Evolutionary conservation across 2,888 invertebrate genomes (phyloP), one percentile per base, ranked within the genome.

Genomic region (Carabus problematicus): DNA sequence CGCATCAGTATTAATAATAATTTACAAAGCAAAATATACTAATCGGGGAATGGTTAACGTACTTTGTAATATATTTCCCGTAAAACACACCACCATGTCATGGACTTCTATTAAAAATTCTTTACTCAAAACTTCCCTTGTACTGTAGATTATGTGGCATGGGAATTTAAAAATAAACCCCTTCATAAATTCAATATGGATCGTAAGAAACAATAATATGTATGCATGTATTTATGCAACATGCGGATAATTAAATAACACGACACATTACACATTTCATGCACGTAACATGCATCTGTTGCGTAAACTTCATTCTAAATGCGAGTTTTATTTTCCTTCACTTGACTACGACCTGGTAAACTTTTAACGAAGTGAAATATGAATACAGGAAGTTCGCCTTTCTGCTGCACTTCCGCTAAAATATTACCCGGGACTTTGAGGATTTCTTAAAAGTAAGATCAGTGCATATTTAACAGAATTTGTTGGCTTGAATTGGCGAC

Each of bases 141-240:
- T 56, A 11, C 40, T 8, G 8, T 8, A 40, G 56, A 56, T 56
- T 56, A 56, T 42, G 18, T 11, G 29, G 12, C 62, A 62, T 49
- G 62, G 29, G 49, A 45, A 40, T 41, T 62, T 62, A 62, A 62
- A 62, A 61, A 61, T 61, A 61, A 29, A 29, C 29, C 11, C 12
- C 47, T 60, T 8, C 9, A 61, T 60, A 49, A 45, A 45, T 43
- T 9, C 43, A 42, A 61, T 18, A 12, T 41, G 3, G 40, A 8
- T n/a, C n/a, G n/a, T n/a, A n/a, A 29, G 29, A 2, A 12, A 52
- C 19, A 12, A 52, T 1, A 12, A 3, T 19, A 14, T 3, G 11
- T 47, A 47, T 11, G 16, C 16, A 52, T n/a, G 52, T 52, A 16
- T 52, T 18, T 16, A 52, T 18, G 52, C 52, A 18, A 29, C 3